Base-by-base conservation (phyloP, 2,888 invertebrate genomes). In the Apoderus coryli region DNA sequence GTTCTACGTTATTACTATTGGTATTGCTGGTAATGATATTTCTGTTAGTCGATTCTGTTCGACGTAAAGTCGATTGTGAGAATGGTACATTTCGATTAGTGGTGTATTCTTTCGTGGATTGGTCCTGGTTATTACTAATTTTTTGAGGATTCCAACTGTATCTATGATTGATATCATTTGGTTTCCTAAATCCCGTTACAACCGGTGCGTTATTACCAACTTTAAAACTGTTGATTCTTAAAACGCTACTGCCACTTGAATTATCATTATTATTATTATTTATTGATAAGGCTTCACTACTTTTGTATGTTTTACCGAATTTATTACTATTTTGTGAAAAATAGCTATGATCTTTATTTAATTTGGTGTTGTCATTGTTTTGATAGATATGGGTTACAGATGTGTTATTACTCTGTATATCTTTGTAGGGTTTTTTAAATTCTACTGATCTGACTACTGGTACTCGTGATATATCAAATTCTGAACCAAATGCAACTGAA, bases 371-470 rank as follows among this genome's bases (percentile, higher is more conserved):
- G 11, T 29, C 41, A 25, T 33, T 31, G 26, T 27, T 42, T 26
- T 38, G 43, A 25, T 38, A 36, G 22, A 53, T 49, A 35, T 53
- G 54, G 10, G 53, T 54, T 7, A 55, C 43, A 1, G 53, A 49
- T n/a, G 50, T 51, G 31, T 50, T 47, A 26, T 46, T 46, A 16
- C 36, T 43, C 22, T 45, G 45, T 12, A 45, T 34, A 28, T 53
- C 51, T 38, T 45, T 52, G 38, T 51, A 59, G 1, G 57, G 52
- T 42, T 64, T 64, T 40, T 65, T 65, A 11, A 64, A 47, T 44
- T 64, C 64, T 1, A 64, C 63, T 3, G 62, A 53, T 37, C 61
- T 44, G 4, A 65, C 64, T 10, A 64, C 55, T 14, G 64, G 64
- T 19, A 63, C 54, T 30, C 59, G 43, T 3, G 59, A 57, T 10